Conservation (phyloP, 64 coral and sea anemone species). For the Trachythela sp. region DNA sequence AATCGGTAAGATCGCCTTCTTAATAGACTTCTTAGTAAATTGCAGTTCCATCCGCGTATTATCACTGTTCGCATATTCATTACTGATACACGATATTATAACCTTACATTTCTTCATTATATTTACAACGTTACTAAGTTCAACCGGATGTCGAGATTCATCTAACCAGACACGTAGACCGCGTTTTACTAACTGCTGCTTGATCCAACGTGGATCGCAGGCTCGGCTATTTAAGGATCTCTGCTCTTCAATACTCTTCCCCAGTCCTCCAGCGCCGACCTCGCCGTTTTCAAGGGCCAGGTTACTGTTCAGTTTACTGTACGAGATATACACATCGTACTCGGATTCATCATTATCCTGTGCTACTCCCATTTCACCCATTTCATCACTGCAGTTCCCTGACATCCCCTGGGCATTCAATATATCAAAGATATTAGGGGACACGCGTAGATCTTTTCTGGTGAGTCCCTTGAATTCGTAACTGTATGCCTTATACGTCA, state of each 20-base stretch:
- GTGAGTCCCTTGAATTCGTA: background rate
- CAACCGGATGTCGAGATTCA: background rate
- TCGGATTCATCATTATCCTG: background rate
- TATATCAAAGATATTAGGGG: slow-evolving; percentile 13
- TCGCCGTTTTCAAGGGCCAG: slow-evolving; percentile 61
- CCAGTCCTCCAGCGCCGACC: slow-evolving; percentile 15
- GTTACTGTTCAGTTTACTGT: slow-evolving; percentile 40
- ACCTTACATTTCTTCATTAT: slow-evolving; percentile 77
- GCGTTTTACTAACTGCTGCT: slow-evolving; percentile 34
- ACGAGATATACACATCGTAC: background rate
- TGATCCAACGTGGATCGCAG: slow-evolving; percentile 74
- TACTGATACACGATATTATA: slow-evolving; percentile 82
- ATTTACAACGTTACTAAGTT: slow-evolving; percentile 59
- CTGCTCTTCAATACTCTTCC: slow-evolving; percentile 62
- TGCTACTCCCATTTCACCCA: slow-evolving; percentile 67
- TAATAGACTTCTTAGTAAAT: slow-evolving; percentile 82
- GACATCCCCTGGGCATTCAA: background rate
- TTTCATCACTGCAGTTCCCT: background rate
- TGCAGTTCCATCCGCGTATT: slow-evolving; percentile 87
- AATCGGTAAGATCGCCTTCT: slow-evolving; percentile 78
- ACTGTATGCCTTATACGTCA: slow-evolving; percentile 3
- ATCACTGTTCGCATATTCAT: slow-evolving; percentile 83
- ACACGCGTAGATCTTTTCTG: background rate
- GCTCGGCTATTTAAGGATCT: slow-evolving; percentile 29
- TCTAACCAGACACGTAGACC: slow-evolving; percentile 55